Evolutionary conservation across 35 echinoderm and acorn worm genomes (phyloP).

Genomic region (Apostichopus japonicus): DNA sequence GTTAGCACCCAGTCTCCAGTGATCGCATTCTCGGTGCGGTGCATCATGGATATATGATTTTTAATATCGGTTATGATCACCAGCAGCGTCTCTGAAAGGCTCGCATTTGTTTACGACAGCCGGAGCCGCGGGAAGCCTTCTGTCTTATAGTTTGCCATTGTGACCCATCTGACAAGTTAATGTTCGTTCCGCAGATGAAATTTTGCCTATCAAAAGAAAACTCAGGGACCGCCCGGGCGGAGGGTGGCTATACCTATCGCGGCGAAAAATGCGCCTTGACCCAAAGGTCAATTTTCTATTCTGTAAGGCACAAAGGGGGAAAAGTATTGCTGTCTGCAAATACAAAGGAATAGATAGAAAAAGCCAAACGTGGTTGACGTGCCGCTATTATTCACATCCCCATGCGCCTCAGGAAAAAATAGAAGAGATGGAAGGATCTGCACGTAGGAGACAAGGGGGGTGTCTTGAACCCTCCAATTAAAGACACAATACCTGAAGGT

Average conservation of each 20-base stretch:
- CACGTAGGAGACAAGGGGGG: slow-evolving; percentile 40
- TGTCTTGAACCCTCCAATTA: slow-evolving; percentile 48
- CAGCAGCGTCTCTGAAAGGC: slow-evolving; percentile 42
- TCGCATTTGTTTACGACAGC: slow-evolving; percentile 58
- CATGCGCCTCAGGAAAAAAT: slow-evolving; percentile 46
- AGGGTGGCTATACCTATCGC: slow-evolving; percentile 44
- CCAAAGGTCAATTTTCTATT: slow-evolving; percentile 39
- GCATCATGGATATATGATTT: slow-evolving; percentile 24
- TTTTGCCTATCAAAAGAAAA: slow-evolving; percentile 1
- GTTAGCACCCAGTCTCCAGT: background rate
- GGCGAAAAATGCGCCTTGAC: slow-evolving; percentile 49
- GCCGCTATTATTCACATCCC: slow-evolving; percentile 44
- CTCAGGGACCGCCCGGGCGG: slow-evolving; percentile 37
- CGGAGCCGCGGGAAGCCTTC: slow-evolving; percentile 38
- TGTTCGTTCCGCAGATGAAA: slow-evolving; percentile 1
- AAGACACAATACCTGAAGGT: slow-evolving; percentile 50
- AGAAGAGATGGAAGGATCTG: slow-evolving; percentile 12
- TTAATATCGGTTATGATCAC: slow-evolving; percentile 5
- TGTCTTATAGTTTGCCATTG: slow-evolving; percentile 42
- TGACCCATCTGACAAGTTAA: slow-evolving; percentile 44
- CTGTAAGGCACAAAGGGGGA: slow-evolving; percentile 47
- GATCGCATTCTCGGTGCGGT: slow-evolving; percentile 37
- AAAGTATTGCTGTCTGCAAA: slow-evolving; percentile 24
- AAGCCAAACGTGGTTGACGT: slow-evolving; percentile 30
- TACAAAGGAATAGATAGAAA: slow-evolving; percentile 22